Percentiles rank a stretch among this genome's conserved stretches.
These are phyloP conservation scores for Pluvianellus socialis DNA, from an alignment of 2,113 vertebrate genomes.

Conservation along the genomic window DNA sequence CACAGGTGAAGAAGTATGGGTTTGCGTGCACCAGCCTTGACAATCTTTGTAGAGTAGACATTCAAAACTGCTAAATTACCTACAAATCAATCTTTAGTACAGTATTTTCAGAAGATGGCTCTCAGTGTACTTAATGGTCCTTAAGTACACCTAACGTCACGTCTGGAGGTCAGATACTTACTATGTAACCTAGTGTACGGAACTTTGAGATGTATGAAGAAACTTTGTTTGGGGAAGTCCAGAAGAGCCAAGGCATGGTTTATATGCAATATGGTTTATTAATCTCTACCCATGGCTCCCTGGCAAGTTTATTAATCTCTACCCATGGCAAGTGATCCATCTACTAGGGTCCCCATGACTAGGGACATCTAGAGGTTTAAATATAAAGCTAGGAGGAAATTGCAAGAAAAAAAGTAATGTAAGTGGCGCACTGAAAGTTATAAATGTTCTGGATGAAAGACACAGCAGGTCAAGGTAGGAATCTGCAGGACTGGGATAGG, in stretches of 20 bases:
- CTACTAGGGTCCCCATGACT: too few relatives aligned
- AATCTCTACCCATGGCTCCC: neutral
- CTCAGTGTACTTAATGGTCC: neutral
- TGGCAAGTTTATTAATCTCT: neutral
- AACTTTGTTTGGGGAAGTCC: neutral
- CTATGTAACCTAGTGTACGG: neutral
- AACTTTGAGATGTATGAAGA: neutral
- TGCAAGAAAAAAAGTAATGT: neutral
- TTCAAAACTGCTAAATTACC: neutral
- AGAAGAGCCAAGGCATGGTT: neutral
- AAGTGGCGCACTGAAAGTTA: neutral
- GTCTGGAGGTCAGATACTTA: neutral
- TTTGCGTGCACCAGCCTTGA: neutral
- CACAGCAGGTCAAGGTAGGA: neutral
- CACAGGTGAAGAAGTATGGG: neutral
- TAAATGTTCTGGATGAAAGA: neutral
- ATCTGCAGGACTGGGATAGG: neutral
- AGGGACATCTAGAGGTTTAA: neutral
- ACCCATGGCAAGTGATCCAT: neutral
- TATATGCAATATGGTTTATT: neutral
- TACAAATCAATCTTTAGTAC: neutral
- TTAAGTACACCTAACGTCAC: neutral
- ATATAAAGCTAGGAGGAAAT: neutral
- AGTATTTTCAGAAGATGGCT: neutral
- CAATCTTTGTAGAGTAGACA: neutral